Conservation (phyloP, 2,888 invertebrate species). For the Xestoiulus laeticollis region DNA sequence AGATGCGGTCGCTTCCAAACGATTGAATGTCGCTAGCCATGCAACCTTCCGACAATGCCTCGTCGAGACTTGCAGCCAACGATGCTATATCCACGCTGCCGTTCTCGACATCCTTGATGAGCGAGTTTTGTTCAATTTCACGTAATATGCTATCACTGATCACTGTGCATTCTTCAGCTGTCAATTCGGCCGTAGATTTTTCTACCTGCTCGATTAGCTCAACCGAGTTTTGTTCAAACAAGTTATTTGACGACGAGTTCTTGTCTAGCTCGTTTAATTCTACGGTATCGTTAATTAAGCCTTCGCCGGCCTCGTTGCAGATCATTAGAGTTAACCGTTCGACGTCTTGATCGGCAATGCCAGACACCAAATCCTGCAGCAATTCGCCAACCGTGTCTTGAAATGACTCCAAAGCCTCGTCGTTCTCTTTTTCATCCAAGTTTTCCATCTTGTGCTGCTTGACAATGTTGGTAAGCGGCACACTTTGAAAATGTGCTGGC, state of each 20-base stretch:
- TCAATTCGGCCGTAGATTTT: conserved; percentile 53
- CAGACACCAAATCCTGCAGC: conserved; percentile 42
- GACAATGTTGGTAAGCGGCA: not conserved
- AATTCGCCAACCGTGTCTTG: conserved; percentile 29
- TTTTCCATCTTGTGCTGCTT: not conserved
- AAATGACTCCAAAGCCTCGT: conserved; percentile 38
- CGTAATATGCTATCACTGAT: not conserved
- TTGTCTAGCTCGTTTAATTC: not conserved
- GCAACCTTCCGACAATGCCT: not conserved
- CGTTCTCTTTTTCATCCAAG: not conserved
- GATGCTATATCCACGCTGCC: not conserved
- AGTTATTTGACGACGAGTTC: not conserved
- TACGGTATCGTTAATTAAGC: not conserved
- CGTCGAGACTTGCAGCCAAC: not conserved
- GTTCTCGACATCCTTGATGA: not conserved
- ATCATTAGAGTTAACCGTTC: conserved; percentile 44
- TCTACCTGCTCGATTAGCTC: not conserved
- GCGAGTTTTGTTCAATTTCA: not conserved
- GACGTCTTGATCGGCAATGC: conserved; percentile 47
- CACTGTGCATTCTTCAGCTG: conserved; percentile 54
- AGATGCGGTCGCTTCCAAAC: not conserved
- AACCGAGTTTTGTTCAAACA: not conserved
- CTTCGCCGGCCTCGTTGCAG: not conserved
- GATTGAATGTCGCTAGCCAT: not conserved
- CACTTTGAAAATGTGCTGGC: not conserved